phyloP scores from a whole-genome alignment of 2,888 invertebrate species.

The Stenichneumon culpator region DNA sequence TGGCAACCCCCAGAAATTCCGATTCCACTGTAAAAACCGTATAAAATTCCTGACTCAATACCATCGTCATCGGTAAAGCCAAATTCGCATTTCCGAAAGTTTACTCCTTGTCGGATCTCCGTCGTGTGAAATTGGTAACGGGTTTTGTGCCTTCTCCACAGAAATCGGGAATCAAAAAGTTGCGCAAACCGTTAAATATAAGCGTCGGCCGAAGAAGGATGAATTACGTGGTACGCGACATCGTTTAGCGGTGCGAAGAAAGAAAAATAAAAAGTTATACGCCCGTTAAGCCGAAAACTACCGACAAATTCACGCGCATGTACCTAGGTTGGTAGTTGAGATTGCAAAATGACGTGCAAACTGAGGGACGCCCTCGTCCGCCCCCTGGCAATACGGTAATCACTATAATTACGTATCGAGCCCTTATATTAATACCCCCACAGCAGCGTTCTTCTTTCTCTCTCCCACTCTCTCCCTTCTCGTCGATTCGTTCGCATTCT shows the following conservation, averaged over 20 bases:
- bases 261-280: constrained; percentile 32
- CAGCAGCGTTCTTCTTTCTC: constrained; percentile 80
- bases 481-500: constrained; percentile 66
- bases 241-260: constrained; percentile 50
- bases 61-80: too few relatives aligned
- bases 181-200: not conserved
- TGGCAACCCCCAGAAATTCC: too few relatives aligned
- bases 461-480: constrained; percentile 59
- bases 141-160: not conserved
- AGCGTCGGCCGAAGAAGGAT: constrained; percentile 2
- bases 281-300: constrained; percentile 73
- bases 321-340: constrained; percentile 81
- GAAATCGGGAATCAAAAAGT: not conserved
- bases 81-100: too few relatives aligned
- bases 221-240: constrained; percentile 49
- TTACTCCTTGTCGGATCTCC: not conserved
- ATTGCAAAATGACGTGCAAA: constrained; percentile 85
- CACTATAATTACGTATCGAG: constrained; percentile 85
- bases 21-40: too few relatives aligned
- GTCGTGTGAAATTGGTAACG: not conserved
- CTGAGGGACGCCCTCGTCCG: constrained; percentile 85
- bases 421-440: constrained; percentile 85
- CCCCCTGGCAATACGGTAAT: constrained; percentile 85
- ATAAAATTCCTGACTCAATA: too few relatives aligned
- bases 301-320: constrained; percentile 82